Conservation (phyloP, 2,888 invertebrate species). For the Timema podura region DNA sequence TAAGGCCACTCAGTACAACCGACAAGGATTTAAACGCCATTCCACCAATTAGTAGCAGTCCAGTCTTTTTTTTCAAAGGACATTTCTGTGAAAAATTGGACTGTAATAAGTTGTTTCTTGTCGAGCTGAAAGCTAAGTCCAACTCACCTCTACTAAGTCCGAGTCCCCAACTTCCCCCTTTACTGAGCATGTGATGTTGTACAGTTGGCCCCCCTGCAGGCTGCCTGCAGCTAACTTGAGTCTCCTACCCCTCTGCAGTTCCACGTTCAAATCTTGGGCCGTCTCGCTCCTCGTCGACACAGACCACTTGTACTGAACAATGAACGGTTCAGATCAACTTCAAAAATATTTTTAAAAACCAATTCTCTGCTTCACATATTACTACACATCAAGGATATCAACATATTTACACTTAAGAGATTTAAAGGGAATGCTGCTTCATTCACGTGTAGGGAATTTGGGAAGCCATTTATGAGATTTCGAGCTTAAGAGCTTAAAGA, state of each 20-base stretch:
- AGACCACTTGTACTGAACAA: slow-evolving; percentile 22
- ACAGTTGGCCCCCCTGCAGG: slow-evolving; percentile 24
- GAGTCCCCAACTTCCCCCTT: neutral
- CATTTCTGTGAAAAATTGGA: neutral
- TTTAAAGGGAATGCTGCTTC: too few relatives aligned
- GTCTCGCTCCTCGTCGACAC: neutral
- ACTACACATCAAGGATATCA: too few relatives aligned
- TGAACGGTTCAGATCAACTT: too few relatives aligned
- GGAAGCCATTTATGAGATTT: too few relatives aligned
- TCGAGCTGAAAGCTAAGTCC: neutral
- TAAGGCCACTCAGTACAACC: too few relatives aligned
- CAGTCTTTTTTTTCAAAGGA: neutral
- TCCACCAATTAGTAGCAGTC: too few relatives aligned
- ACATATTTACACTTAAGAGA: too few relatives aligned
- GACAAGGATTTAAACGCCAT: too few relatives aligned
- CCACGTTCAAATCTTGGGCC: slow-evolving; percentile 17
- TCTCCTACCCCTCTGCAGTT: slow-evolving; percentile 22
- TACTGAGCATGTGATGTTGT: slow-evolving; percentile 24
- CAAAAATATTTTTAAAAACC: too few relatives aligned
- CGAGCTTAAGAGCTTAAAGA: too few relatives aligned
- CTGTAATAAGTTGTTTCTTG: neutral
- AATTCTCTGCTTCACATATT: too few relatives aligned
- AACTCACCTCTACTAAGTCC: neutral
- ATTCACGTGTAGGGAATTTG: too few relatives aligned
- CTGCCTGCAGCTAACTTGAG: slow-evolving; percentile 21